A percentile compares a stretch with the other conserved stretches of the same genome.
These are phyloP conservation scores for Patella pellucida DNA, from an alignment of 2,888 invertebrate genomes.

Conservation along the genomic window DNA sequence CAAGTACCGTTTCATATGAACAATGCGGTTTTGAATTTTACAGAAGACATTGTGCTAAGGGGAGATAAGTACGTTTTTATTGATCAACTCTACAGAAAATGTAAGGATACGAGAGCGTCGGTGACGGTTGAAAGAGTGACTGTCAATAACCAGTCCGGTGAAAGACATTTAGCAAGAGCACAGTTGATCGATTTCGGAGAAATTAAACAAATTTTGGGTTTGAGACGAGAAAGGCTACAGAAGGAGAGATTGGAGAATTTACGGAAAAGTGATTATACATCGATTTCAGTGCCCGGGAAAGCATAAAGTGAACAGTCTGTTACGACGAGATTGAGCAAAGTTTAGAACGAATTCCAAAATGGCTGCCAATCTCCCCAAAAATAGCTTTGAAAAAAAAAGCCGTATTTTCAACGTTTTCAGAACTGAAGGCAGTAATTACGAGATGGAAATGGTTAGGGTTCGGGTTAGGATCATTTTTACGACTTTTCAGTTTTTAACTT, in stretches of 20 bases:
- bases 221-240: not conserved
- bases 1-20: not conserved
- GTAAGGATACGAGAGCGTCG: not conserved
- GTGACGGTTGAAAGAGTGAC: not conserved
- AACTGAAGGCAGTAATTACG: no score
- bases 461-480: no score
- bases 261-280: not conserved
- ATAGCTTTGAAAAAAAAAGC: no score
- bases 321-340: no score
- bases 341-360: no score
- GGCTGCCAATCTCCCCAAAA: no score
- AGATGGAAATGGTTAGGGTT: no score
- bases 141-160: not conserved
- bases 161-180: not conserved
- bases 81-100: not conserved
- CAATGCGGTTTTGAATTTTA: not conserved
- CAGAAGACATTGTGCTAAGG: not conserved
- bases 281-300: not conserved
- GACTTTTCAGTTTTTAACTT: no score
- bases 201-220: not conserved
- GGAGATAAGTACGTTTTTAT: not conserved
- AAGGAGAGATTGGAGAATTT: not conserved
- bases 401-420: no score
- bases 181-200: not conserved
- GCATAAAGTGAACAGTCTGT: constrained; percentile 1